Conservation (phyloP, 2,797 vertebrate species). For the Trachops cirrhosus region DNA sequence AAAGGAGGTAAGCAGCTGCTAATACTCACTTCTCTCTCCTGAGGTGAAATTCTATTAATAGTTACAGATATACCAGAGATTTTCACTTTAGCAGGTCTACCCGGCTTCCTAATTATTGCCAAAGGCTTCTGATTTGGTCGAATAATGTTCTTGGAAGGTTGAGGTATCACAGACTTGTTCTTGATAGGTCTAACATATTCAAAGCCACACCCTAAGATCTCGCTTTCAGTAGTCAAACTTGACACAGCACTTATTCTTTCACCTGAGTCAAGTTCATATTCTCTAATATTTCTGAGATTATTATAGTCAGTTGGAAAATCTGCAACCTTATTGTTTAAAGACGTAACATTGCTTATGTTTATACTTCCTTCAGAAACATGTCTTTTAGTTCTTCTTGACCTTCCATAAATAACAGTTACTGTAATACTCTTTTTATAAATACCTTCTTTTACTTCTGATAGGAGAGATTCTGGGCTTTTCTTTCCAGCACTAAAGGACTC, state of each 20-base stretch:
- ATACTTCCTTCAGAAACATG: conserved; percentile 90
- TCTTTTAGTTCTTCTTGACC: conserved; percentile 92
- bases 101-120: conserved; percentile 89
- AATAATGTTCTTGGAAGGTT: conserved; percentile 86
- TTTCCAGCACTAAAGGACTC: conserved; percentile 68
- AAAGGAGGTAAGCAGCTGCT: conserved; percentile 85
- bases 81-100: conserved; percentile 95
- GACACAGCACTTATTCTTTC: conserved; percentile 70
- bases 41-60: conserved; percentile 90
- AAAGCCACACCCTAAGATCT: conserved; percentile 77
- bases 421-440: conserved; percentile 90
- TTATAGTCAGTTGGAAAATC: conserved; percentile 64
- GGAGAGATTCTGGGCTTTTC: conserved; percentile 73
- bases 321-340: conserved; percentile 72
- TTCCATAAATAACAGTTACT: conserved; percentile 94
- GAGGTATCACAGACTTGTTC: conserved; percentile 81
- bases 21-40: conserved; percentile 91
- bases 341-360: conserved; percentile 80
- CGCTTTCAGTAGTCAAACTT: conserved; percentile 74
- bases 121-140: conserved; percentile 85
- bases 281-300: conserved; percentile 61
- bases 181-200: conserved; percentile 87
- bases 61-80: conserved; percentile 96
- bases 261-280: conserved; percentile 59
- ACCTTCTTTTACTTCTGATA: conserved; percentile 75